phyloP scores from a whole-genome alignment of 2,797 vertebrate genomes.

The Pseudomugil tenellus region DNA sequence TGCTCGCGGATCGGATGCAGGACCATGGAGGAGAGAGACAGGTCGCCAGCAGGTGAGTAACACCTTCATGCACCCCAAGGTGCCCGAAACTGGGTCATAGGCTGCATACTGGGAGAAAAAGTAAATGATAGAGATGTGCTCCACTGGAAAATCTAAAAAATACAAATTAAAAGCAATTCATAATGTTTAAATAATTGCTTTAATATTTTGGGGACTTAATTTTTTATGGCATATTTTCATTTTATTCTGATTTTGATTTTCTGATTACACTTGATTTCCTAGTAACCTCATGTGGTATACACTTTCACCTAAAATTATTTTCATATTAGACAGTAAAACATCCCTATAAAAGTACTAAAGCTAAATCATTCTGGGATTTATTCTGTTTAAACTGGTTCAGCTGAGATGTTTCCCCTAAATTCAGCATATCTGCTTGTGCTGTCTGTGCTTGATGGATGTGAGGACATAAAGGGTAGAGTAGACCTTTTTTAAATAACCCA shows the following conservation, averaged over 20 bases:
- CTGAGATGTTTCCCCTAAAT: constrained; percentile 5
- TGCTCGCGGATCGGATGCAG: constrained; percentile 79
- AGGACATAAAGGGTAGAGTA: constrained; percentile 45
- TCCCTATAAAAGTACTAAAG: not conserved
- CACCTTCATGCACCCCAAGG: constrained; percentile 40
- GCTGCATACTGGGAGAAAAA: not conserved
- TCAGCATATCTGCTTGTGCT: constrained; percentile 19
- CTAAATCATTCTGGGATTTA: constrained; percentile 20
- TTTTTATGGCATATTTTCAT: not conserved
- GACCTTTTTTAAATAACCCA: constrained; percentile 52
- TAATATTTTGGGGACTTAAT: not conserved
- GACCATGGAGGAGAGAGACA: constrained; percentile 85
- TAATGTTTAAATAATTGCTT: no score
- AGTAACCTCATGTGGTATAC: not conserved
- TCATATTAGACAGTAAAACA: constrained; percentile 1
- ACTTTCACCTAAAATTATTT: constrained; percentile 23
- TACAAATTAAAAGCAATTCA: not conserved
- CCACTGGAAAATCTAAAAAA: not conserved
- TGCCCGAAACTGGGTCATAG: constrained; percentile 37
- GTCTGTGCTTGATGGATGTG: constrained; percentile 30
- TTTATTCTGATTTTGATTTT: not conserved
- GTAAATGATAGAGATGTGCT: no score
- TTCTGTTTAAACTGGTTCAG: constrained; percentile 18
- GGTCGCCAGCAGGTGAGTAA: constrained; percentile 79
- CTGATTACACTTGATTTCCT: not conserved